Conservation (phyloP, 2,113 vertebrate species). For the Pluvialis apricaria region DNA sequence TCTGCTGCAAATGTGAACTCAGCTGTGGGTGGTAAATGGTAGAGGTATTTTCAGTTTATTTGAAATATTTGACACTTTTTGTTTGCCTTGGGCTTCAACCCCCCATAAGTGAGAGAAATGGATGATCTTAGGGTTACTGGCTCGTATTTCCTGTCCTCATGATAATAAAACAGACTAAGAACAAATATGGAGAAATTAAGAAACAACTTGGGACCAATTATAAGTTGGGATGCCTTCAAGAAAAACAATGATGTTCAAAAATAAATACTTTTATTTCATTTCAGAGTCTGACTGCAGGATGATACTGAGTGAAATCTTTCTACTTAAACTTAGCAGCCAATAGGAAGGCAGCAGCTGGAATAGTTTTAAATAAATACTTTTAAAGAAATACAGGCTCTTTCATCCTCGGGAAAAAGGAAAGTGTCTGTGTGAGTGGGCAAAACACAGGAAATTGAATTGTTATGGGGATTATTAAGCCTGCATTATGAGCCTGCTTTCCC, state of each 20-base stretch:
- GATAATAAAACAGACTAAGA: conserved; percentile 30
- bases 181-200: conserved; percentile 42
- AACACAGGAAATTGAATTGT: background rate
- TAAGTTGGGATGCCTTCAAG: conserved; percentile 16
- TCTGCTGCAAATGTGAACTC: conserved; percentile 29
- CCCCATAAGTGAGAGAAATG: conserved; percentile 26
- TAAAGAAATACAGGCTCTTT: background rate
- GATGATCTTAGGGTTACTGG: conserved; percentile 40
- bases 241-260: conserved; percentile 18
- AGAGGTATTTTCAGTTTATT: conserved; percentile 60
- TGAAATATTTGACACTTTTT: conserved; percentile 65
- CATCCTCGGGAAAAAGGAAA: background rate
- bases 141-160: conserved; percentile 52
- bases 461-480: background rate
- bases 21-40: conserved; percentile 60
- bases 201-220: conserved; percentile 24
- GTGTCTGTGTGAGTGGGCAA: background rate
- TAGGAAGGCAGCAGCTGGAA: background rate
- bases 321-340: background rate
- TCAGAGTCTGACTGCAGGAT: background rate
- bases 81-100: conserved; percentile 29
- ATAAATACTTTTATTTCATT: background rate
- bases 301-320: background rate
- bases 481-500: background rate
- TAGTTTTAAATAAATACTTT: background rate